Evolutionary conservation across 2,113 vertebrate species (phyloP).

Genomic region (Tor tambroides): DNA sequence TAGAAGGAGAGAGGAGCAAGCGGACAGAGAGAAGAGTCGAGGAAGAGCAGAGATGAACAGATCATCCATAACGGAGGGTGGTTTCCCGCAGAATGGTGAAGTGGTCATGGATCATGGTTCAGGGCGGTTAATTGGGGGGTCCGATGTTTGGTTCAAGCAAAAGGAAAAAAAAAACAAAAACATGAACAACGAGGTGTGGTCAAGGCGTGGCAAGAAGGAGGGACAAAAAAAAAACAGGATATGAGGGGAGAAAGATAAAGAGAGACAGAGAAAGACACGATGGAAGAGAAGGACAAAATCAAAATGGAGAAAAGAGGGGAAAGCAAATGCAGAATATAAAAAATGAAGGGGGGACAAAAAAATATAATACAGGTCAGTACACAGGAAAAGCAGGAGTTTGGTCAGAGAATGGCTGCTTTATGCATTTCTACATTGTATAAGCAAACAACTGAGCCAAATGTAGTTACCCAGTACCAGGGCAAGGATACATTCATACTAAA

Average conservation of each 20-base stretch:
- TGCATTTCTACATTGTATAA: constrained; percentile 86
- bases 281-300: constrained; percentile 62
- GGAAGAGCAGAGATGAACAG: constrained; percentile 90
- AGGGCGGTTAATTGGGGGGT: constrained; percentile 94
- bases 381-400: no score
- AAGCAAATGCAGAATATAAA: constrained; percentile 72
- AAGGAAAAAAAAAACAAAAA: constrained; percentile 65
- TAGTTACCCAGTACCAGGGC: constrained; percentile 91
- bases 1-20: constrained; percentile 82
- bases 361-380: constrained; percentile 99
- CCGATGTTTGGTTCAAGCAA: constrained; percentile 85
- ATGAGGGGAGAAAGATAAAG: constrained; percentile 72
- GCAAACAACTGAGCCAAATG: constrained; percentile 90
- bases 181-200: constrained; percentile 77
- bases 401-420: constrained; percentile 94
- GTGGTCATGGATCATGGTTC: constrained; percentile 99
- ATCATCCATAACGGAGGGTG: constrained; percentile 85
- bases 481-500: constrained; percentile 89
- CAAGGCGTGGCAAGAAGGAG: constrained; percentile 68
- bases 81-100: constrained; percentile 99
- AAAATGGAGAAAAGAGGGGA: constrained; percentile 69
- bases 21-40: constrained; percentile 99
- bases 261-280: constrained; percentile 56
- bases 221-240: constrained; percentile 75
- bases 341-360: constrained; percentile 85